Conservation (phyloP, 92 coral and sea anemone genomes). For the Plumapathes pennacea region DNA sequence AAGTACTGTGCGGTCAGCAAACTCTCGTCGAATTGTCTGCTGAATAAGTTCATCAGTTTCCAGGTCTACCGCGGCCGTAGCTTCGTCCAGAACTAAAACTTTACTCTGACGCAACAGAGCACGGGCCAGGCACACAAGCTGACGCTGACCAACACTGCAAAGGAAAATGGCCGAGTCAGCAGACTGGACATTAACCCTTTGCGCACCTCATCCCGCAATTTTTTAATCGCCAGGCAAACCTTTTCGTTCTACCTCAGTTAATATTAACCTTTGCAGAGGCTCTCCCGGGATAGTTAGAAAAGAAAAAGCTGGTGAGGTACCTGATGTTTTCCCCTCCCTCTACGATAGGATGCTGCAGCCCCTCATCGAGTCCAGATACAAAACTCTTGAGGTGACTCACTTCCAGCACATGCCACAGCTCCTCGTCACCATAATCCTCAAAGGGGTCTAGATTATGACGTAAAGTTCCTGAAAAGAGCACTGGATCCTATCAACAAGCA, state of each 20-base stretch:
- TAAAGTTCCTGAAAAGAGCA: slow-evolving; percentile 71
- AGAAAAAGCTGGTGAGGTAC: slow-evolving; percentile 7
- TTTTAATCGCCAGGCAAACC: too few species aligned
- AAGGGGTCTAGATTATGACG: slow-evolving; percentile 78
- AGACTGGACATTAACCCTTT: not conserved
- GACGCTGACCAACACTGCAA: slow-evolving; percentile 63
- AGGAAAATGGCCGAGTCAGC: not conserved
- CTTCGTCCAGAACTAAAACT: slow-evolving; percentile 81
- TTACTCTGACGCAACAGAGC: slow-evolving; percentile 76
- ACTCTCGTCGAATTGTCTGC: slow-evolving; percentile 83
- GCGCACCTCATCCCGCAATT: too few species aligned
- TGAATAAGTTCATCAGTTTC: slow-evolving; percentile 93
- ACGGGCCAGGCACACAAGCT: slow-evolving; percentile 69
- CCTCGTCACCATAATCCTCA: slow-evolving; percentile 61
- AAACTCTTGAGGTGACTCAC: slow-evolving; percentile 69
- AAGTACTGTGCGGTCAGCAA: slow-evolving; percentile 85
- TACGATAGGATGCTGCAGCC: slow-evolving; percentile 59
- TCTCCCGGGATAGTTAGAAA: too few species aligned
- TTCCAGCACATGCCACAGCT: slow-evolving; percentile 67
- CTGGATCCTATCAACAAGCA: slow-evolving; percentile 56
- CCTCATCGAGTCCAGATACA: slow-evolving; percentile 68
- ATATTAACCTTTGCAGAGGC: too few species aligned
- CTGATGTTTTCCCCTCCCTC: slow-evolving; percentile 83
- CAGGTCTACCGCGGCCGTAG: slow-evolving; percentile 93
- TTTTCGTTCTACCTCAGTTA: too few species aligned